Conservation (phyloP, 2,113 vertebrate genomes). For the Phodopus roborovskii region DNA sequence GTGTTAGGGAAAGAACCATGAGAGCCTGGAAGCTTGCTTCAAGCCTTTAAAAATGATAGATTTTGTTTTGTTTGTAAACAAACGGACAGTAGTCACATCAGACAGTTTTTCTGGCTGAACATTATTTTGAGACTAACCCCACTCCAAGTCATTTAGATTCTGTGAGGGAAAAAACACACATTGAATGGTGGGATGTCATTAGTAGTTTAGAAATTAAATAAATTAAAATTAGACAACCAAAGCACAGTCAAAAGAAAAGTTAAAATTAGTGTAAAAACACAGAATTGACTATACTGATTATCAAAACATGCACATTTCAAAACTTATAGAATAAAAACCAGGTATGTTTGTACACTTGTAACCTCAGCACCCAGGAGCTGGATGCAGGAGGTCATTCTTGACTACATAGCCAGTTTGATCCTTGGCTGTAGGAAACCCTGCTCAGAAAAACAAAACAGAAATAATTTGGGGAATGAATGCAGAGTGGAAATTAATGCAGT, state of each 20-base stretch:
- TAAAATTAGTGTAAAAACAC: neutral
- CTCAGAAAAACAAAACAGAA: neutral
- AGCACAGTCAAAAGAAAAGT: neutral
- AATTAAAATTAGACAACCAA: conserved; percentile 43
- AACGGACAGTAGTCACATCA: neutral
- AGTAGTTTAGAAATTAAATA: neutral
- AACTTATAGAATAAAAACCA: neutral
- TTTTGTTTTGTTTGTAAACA: too few relatives aligned
- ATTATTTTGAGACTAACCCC: neutral
- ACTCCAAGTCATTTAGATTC: neutral
- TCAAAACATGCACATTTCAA: neutral
- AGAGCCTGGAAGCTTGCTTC: neutral
- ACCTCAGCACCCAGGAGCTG: neutral
- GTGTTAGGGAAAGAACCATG: neutral
- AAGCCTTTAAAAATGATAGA: neutral
- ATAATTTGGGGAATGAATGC: neutral
- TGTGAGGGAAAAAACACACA: neutral
- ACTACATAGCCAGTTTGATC: neutral
- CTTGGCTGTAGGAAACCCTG: neutral
- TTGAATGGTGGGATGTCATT: neutral
- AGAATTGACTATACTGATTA: neutral
- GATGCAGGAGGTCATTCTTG: neutral
- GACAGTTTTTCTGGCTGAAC: neutral
- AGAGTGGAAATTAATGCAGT: neutral
- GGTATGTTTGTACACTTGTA: neutral